A percentile compares a stretch with the other conserved stretches of the same genome.
phyloP scores from a whole-genome alignment of 2,113 vertebrate genomes.

The Heterochromis multidens region DNA sequence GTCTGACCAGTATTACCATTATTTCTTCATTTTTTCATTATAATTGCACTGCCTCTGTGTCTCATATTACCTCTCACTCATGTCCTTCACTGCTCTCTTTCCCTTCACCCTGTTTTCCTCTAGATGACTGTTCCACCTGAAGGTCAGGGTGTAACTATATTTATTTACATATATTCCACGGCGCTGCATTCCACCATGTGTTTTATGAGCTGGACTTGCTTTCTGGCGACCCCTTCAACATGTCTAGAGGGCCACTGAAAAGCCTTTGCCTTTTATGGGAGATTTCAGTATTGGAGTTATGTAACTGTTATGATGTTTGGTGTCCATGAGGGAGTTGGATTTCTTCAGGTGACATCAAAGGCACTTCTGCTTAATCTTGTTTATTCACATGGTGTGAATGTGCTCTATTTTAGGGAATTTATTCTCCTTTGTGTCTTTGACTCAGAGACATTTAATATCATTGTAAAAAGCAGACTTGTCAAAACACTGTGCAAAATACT shows the following conservation, averaged over 20 bases:
- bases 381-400: neutral
- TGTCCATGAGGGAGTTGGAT: neutral
- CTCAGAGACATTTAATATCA: neutral
- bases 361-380: neutral
- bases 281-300: neutral
- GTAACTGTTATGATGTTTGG: neutral
- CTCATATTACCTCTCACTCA: neutral
- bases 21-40: neutral
- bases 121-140: constrained; percentile 14
- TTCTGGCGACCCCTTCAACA: neutral
- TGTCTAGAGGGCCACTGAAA: neutral
- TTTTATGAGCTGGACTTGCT: constrained; percentile 21
- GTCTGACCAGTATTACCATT: too few relatives aligned
- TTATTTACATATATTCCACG: constrained; percentile 64
- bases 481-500: neutral
- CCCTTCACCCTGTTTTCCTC: neutral
- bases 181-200: neutral
- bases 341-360: constrained; percentile 40
- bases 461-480: neutral
- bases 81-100: neutral
- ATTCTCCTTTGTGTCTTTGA: neutral
- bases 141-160: constrained; percentile 59
- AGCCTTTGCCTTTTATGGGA: constrained; percentile 36
- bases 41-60: neutral
- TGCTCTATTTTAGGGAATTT: neutral